phyloP scores from a whole-genome alignment of 2,797 vertebrate genomes.

The Otus scops region DNA sequence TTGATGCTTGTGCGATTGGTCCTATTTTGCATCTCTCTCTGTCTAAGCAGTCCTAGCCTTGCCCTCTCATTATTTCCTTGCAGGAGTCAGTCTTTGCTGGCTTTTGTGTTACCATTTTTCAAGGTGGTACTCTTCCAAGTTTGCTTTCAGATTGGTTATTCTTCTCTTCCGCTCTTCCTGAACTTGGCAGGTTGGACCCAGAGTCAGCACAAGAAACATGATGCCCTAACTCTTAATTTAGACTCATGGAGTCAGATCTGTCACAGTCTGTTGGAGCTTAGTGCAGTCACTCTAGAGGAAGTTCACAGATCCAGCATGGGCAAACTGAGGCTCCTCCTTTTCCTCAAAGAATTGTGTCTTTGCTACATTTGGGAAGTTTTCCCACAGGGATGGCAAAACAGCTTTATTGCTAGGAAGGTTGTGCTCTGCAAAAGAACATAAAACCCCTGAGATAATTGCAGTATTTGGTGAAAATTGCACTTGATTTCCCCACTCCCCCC shows the following conservation, averaged over 20 bases:
- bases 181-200: neutral
- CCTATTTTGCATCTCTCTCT: neutral
- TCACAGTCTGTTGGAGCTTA: neutral
- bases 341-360: neutral
- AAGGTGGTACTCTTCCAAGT: neutral
- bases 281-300: neutral
- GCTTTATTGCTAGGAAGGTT: neutral
- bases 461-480: neutral
- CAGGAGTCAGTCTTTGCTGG: neutral
- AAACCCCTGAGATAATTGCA: neutral
- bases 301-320: neutral
- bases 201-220: neutral
- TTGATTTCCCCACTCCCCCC: neutral
- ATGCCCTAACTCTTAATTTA: conserved; percentile 20
- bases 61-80: neutral
- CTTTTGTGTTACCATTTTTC: neutral
- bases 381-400: neutral
- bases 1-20: neutral
- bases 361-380: neutral
- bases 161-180: neutral
- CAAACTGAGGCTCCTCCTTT: neutral
- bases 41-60: neutral
- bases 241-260: neutral
- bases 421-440: neutral
- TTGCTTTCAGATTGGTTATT: neutral